phyloP scores from a whole-genome alignment of 1,140 invertebrate genomes.

The Octopus bimaculoides region DNA sequence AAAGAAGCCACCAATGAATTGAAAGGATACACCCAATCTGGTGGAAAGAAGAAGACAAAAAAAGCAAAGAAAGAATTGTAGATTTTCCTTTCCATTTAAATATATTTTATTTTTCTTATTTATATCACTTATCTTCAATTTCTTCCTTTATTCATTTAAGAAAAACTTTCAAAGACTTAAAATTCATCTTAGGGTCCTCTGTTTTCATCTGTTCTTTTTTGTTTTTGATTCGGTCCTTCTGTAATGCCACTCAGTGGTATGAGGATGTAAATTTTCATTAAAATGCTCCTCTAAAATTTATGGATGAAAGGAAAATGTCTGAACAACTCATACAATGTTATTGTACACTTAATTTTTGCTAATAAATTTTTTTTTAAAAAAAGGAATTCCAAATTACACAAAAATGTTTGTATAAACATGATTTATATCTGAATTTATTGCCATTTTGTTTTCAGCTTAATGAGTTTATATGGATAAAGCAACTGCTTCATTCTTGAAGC shows the following conservation, averaged over 20 bases:
- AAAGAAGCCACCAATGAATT: slow-evolving; percentile 87
- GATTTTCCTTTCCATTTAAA: slow-evolving; percentile 2
- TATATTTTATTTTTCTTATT: neutral
- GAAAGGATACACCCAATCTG: slow-evolving; percentile 83
- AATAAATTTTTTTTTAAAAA: slow-evolving; percentile 6
- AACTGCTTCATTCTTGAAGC: too few species aligned
- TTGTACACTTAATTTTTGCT: slow-evolving; percentile 9
- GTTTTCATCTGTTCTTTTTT: neutral
- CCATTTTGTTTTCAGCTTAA: too few species aligned
- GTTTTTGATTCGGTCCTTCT: neutral
- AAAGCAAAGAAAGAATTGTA: slow-evolving; percentile 4
- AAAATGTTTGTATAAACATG: too few species aligned
- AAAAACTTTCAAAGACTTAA: neutral
- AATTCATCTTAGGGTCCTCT: neutral
- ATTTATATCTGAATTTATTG: too few species aligned
- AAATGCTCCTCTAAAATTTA: neutral
- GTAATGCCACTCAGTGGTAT: neutral
- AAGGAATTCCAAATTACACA: too few species aligned
- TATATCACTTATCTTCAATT: neutral
- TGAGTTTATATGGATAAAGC: too few species aligned
- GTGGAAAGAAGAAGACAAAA: slow-evolving; percentile 72
- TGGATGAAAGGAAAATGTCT: neutral
- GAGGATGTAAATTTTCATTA: slow-evolving; percentile 9
- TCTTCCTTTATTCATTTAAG: neutral
- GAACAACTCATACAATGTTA: neutral